Base-by-base conservation (phyloP, 2,113 vertebrate genomes). In the Pseudorasbora parva region DNA sequence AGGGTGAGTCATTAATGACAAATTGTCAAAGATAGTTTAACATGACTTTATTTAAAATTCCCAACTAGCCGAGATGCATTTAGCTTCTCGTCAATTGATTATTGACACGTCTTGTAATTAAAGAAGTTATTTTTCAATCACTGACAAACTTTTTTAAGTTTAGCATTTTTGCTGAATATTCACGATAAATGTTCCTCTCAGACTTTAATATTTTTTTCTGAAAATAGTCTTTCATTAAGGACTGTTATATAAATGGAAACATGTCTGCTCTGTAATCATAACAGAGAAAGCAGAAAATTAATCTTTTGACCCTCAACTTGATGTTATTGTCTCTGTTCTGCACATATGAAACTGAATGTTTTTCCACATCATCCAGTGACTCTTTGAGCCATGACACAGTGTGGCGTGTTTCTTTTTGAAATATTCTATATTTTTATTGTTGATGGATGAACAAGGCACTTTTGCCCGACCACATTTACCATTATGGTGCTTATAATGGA, bases 401-500 rank as follows among this genome's bases (percentile, higher is more conserved):
- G 27, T 45, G 43, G 57, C n/a, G 45, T 77, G 43, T 76, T 74
- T 83, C 27, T 78, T 51, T 68, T 66, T 8, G 25, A 7, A 12
- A 23, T 54, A 23, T 66, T 83, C 49, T 33, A 15, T 76, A 41
- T 76, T 37, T 51, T 62, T 64, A 66, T 83, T 62, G 21, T 51
- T 62, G 23, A 54, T 30, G 49, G 25, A 73, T 30, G 33, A 78
- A 77, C 4, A 54, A 78, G 56, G 47, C 33, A 8, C 12, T 0
- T 69, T 78, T 60, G 12, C 82, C 47, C 10, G 25, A 69, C 74
- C 82, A 30, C 57, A 56, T 8, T 19, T 33, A 37, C 59, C 49
- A 51, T 54, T 66, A 85, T 56, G 47, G 68, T 37, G 33, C 66
- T 59, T 85, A 12, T 47, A 82, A 82, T 43, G 4, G 49, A 59